Base-by-base conservation (phyloP, 2,888 invertebrate genomes). In the Bimastos eiseni region DNA sequence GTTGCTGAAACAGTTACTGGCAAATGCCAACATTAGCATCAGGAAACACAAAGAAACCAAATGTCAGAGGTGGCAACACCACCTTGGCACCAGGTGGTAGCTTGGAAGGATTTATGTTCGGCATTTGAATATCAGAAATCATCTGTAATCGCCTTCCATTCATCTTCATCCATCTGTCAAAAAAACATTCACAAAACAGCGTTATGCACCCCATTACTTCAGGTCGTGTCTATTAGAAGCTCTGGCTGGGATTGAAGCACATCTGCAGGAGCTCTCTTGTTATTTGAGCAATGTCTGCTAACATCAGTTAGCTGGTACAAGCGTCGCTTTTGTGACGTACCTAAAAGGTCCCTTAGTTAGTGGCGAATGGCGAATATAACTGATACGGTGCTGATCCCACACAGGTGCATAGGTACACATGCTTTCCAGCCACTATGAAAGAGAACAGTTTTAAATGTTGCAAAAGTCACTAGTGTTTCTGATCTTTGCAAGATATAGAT, bases 21-120 rank as follows among this genome's bases (percentile, higher is more conserved):
- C 91, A 91, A 70, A 44, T 89, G n/a, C 15, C 83, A 70, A 90
- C 70, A 55, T 91, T 89, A 36, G 90, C 90, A 86, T 91, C 88
- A 37, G 91, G 91, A 89, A 91, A 91, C n/a, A 91, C 91, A 88
- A 89, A 83, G 49, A 91, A 91, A 33, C 49, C 89, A 83, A 88
- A 90, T 3, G 90, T 90, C 38, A 90, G 89, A n/a, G 89, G 83
- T 44, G 91, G 91, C 19, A 91, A 49, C 41, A 38, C 41, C n/a
- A 90, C 84, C 30, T 84, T 89, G 21, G 41, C n/a, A 30, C 34
- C 89, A 55, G 90, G 55, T n/a, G 70, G 34, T 24, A 89, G 83
- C 88, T 30, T 44, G 34, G 70, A 41, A 33, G 91, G 90, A 49
- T n/a, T 37, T n/a, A 91, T n/a, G 49, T 89, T 33, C 13, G 91